These are phyloP conservation scores for Ramphastos sulfuratus DNA, from an alignment of 2,113 vertebrate species.

Conservation along the genomic window DNA sequence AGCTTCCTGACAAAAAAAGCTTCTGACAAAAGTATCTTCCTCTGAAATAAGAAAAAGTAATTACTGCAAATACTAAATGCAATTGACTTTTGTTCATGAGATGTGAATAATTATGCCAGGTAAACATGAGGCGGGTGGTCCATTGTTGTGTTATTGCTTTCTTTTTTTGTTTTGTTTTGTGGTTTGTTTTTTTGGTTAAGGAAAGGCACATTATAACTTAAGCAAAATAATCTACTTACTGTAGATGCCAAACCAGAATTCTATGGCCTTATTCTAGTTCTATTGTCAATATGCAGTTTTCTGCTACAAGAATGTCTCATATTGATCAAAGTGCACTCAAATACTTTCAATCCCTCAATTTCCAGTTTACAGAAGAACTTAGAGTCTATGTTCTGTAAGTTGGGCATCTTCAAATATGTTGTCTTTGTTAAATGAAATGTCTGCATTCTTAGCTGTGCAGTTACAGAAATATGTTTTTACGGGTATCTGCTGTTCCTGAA, in stretches of 20 bases:
- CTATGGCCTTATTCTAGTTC: neutral
- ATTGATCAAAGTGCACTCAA: neutral
- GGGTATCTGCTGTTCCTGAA: neutral
- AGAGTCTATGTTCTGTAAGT: neutral
- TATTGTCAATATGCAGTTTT: neutral
- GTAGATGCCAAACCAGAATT: neutral
- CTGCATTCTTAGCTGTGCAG: neutral
- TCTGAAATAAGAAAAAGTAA: neutral
- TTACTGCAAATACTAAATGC: neutral
- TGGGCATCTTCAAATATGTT: neutral
- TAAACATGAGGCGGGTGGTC: neutral
- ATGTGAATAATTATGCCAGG: neutral
- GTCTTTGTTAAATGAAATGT: neutral
- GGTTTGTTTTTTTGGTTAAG: neutral
- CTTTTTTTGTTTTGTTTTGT: neutral
- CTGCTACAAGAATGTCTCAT: neutral
- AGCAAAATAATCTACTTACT: neutral
- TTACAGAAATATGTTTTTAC: neutral
- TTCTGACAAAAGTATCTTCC: neutral
- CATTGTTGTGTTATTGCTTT: too few species aligned
- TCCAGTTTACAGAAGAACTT: neutral
- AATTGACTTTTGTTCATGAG: neutral
- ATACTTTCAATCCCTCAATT: neutral
- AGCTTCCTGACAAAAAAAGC: neutral
- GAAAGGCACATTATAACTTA: neutral